Evolutionary conservation across 1,140 invertebrate species (phyloP).

Genomic region (Berghia stephanieae): DNA sequence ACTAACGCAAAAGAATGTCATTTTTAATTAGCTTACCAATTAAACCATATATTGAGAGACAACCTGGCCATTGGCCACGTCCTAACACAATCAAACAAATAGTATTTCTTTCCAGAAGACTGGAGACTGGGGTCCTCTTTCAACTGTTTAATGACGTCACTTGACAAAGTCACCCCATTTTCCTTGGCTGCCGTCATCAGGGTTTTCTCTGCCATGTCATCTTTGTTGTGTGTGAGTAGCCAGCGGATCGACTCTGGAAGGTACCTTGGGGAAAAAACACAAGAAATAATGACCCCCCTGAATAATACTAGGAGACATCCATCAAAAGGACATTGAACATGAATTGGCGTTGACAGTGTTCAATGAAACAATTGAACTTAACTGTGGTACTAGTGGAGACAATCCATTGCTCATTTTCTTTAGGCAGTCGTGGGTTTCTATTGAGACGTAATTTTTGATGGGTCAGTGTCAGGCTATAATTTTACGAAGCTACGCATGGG

Average conservation of each 20-base stretch:
- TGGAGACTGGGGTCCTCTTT: slow-evolving; percentile 25
- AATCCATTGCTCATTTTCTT: too few species aligned
- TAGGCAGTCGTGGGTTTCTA: too few species aligned
- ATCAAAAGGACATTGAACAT: too few species aligned
- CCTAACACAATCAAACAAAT: slow-evolving; percentile 41
- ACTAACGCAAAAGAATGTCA: not conserved
- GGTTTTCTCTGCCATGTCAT: slow-evolving; percentile 45
- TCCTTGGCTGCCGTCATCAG: slow-evolving; percentile 43
- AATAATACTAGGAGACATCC: too few species aligned
- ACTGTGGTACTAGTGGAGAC: too few species aligned
- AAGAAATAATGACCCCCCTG: too few species aligned
- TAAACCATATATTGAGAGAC: slow-evolving; percentile 54
- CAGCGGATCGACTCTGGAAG: slow-evolving; percentile 58
- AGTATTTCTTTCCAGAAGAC: slow-evolving; percentile 31
- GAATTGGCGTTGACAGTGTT: too few species aligned
- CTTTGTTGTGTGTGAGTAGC: slow-evolving; percentile 49
- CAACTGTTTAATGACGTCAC: slow-evolving; percentile 33
- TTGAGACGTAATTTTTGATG: too few species aligned
- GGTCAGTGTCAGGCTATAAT: too few species aligned
- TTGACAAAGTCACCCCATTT: slow-evolving; percentile 42
- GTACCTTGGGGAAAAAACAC: slow-evolving; percentile 42
- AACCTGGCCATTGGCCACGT: slow-evolving; percentile 39
- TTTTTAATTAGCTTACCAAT: slow-evolving; percentile 45
- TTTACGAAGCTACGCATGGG: too few species aligned
- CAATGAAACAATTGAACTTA: too few species aligned